Evolutionary conservation across 2,113 vertebrate genomes (phyloP).

Genomic region (Barnardius zonarius): DNA sequence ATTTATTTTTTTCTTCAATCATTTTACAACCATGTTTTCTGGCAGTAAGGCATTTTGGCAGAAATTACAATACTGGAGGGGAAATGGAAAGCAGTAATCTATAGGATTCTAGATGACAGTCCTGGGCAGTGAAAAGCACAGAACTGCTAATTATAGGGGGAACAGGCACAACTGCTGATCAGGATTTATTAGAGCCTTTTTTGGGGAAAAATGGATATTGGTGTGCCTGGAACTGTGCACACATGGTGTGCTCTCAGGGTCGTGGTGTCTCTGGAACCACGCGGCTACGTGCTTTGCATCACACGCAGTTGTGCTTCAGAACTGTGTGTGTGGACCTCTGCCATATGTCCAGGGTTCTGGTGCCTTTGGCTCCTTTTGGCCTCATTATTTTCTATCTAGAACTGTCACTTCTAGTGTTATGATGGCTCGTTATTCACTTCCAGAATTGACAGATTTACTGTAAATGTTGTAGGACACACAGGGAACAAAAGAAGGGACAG

Average conservation of each 20-base stretch:
- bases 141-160: constrained; percentile 17
- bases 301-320: background rate
- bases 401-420: background rate
- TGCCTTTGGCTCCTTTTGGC: background rate
- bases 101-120: background rate
- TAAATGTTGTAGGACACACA: background rate
- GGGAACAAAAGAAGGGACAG: background rate
- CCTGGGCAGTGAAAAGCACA: background rate
- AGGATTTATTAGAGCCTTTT: constrained; percentile 58
- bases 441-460: background rate
- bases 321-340: background rate
- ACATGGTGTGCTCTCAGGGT: background rate
- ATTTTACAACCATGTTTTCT: background rate
- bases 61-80: background rate
- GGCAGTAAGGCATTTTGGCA: background rate
- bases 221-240: constrained; percentile 14
- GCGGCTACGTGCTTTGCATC: background rate
- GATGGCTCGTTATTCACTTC: background rate
- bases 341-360: background rate
- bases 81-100: background rate
- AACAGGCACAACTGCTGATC: background rate
- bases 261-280: background rate
- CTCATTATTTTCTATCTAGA: background rate
- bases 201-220: constrained; percentile 17
- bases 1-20: background rate